A percentile compares a stretch with the other conserved stretches of the same genome.
Evolutionary conservation across 2,113 vertebrate species (phyloP).

Genomic region (Nesoenas mayeri): DNA sequence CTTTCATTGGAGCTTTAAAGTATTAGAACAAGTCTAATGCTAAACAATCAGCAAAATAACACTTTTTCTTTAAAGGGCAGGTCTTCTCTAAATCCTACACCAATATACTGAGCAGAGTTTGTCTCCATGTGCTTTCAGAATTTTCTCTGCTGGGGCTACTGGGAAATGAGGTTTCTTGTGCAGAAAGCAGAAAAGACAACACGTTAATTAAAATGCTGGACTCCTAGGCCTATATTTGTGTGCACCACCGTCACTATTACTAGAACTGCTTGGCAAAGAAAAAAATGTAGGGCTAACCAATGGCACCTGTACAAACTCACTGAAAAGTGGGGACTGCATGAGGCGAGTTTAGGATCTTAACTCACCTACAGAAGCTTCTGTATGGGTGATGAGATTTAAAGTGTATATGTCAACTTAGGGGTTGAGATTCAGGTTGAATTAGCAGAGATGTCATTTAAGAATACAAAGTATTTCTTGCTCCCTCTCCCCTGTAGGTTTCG

Average conservation of each 20-base stretch:
- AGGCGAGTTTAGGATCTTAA: not conserved
- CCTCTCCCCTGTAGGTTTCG: not conserved
- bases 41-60: not conserved
- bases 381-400: not conserved
- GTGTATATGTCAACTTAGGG: not conserved
- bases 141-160: not conserved
- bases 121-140: not conserved
- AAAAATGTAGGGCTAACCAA: not conserved
- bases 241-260: not conserved
- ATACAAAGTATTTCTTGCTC: not conserved
- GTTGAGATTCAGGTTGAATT: not conserved
- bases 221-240: not conserved
- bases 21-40: not conserved
- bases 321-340: not conserved
- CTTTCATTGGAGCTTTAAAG: not conserved
- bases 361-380: not conserved
- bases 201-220: not conserved
- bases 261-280: not conserved
- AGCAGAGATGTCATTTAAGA: not conserved
- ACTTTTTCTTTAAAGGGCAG: not conserved
- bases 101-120: not conserved
- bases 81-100: not conserved
- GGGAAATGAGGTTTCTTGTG: accelerated
- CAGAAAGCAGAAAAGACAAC: not conserved
- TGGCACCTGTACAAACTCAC: not conserved